Percentiles rank a stretch among this genome's conserved stretches.
These are phyloP conservation scores for Arrhamphus sclerolepis DNA, from an alignment of 2,797 vertebrate genomes.

Conservation along the genomic window DNA sequence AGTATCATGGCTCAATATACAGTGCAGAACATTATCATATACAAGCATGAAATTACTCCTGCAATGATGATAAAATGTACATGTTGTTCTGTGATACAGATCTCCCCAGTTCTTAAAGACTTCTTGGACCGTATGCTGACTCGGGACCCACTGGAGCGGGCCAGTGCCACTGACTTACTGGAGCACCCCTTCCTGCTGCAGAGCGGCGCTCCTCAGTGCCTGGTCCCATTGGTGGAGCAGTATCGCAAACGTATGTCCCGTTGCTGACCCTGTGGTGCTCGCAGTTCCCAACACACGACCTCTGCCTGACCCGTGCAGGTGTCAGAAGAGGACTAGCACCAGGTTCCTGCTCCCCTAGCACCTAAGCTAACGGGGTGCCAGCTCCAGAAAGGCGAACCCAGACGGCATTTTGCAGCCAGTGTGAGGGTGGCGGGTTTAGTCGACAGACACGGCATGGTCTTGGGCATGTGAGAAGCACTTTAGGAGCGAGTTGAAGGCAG, in stretches of 20 bases:
- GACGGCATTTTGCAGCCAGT: conserved; percentile 45
- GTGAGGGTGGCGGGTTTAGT: conserved; percentile 45
- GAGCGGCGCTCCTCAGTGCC: conserved; percentile 94
- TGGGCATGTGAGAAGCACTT: conserved; percentile 76
- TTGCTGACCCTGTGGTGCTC: conserved; percentile 82
- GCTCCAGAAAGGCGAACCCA: conserved; percentile 53
- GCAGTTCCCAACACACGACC: conserved; percentile 27
- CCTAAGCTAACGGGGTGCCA: conserved; percentile 36
- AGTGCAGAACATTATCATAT: not conserved
- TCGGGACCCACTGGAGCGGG: conserved; percentile 90
- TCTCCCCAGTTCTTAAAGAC: conserved; percentile 93
- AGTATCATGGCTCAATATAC: not conserved
- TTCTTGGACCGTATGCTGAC: conserved; percentile 96
- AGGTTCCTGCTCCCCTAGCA: conserved; percentile 41
- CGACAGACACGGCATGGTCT: conserved; percentile 61
- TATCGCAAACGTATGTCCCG: conserved; percentile 95
- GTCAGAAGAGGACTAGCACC: conserved; percentile 29
- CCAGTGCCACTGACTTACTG: conserved; percentile 92
- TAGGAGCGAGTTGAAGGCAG: conserved; percentile 70
- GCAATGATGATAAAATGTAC: not conserved
- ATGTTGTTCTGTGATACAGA: conserved; percentile 64
- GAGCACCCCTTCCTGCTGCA: conserved; percentile 97
- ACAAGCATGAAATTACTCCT: not conserved
- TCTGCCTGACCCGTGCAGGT: conserved; percentile 48
- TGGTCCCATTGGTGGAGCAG: conserved; percentile 95